Base-by-base conservation (phyloP, 2,888 invertebrate species). In the Himalopsyche tibetana region DNA sequence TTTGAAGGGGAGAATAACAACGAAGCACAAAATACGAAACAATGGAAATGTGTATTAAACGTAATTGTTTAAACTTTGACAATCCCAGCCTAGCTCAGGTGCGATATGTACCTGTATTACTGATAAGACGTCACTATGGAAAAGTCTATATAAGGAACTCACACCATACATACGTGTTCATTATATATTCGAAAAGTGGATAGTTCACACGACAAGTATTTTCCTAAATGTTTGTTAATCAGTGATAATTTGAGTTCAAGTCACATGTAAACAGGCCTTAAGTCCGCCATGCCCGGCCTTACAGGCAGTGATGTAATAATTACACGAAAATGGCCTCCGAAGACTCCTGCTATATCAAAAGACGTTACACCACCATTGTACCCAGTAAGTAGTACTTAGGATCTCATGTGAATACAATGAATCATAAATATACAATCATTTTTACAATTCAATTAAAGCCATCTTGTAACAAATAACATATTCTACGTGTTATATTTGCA, bases 121-220 rank as follows among this genome's bases (percentile, higher is more conserved):
- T 63, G 63, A 63, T 63, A 63, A 63, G 63, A 63, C 63, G 63
- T 63, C 63, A 63, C 63, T 19, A 19, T 63, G 63, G 63, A 63
- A 63, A 63, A 63, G 63, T 63, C 63, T 63, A 63, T 63, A 63
- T 9, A 63, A 63, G 19, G 28, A 19, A 9, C 63, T 11, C 19
- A n/a, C 63, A 11, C 15, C 63, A 19, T 19, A 63, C 63, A 63
- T 63, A 63, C 63, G 63, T 63, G 63, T 63, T 63, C 63, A 63
- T 19, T 63, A 63, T 28, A 19, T 63, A 63, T 63, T 63, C 28
- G 2, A 63, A 63, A 19, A 19, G 63, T 63, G 63, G 19, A 63
- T 63, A 63, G 63, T 63, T 63, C 63, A 63, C 63, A 63, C 63
- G 63, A 28, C 63, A 63, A 63, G 19, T 63, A 63, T 19, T 63